Percentiles rank a stretch among this genome's conserved stretches.
These are phyloP conservation scores for Rhyacichthys aspro DNA, from an alignment of 2,797 vertebrate genomes.

Conservation along the genomic window DNA sequence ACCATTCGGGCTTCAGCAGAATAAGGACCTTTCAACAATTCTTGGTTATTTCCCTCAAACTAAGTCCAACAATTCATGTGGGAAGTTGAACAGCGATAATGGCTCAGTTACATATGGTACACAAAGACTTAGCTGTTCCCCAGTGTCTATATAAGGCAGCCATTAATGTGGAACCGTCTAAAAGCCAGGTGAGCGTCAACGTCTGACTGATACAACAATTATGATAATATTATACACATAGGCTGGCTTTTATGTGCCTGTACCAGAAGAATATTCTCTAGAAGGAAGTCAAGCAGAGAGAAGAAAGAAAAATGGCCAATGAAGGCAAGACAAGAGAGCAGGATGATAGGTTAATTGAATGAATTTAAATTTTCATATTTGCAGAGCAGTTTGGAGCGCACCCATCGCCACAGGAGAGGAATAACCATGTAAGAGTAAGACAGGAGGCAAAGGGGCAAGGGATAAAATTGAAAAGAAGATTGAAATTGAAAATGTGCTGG, in stretches of 20 bases:
- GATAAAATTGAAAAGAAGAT: slow-evolving; percentile 20
- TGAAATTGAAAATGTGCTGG: slow-evolving; percentile 1
- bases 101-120: slow-evolving; percentile 37
- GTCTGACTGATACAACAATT: slow-evolving; percentile 38
- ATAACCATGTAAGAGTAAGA: background rate
- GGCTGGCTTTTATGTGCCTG: slow-evolving; percentile 25
- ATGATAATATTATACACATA: slow-evolving; percentile 14
- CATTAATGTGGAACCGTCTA: slow-evolving; percentile 54
- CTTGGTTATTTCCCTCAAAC: slow-evolving; percentile 33
- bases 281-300: slow-evolving; percentile 29
- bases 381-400: slow-evolving; percentile 21
- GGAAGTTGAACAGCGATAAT: slow-evolving; percentile 41
- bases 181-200: slow-evolving; percentile 24
- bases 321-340: background rate
- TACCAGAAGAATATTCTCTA: slow-evolving; percentile 9
- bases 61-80: slow-evolving; percentile 11
- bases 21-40: slow-evolving; percentile 19
- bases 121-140: slow-evolving; percentile 37
- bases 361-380: slow-evolving; percentile 40
- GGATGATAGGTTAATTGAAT: slow-evolving; percentile 53
- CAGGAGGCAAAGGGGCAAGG: background rate
- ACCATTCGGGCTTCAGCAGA: slow-evolving; percentile 29
- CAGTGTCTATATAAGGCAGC: slow-evolving; percentile 34
- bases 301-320: slow-evolving; percentile 2
- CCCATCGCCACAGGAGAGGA: slow-evolving; percentile 27